These are phyloP conservation scores for Rhinopomastus cyanomelas DNA, from an alignment of 2,113 vertebrate species.

Conservation along the genomic window DNA sequence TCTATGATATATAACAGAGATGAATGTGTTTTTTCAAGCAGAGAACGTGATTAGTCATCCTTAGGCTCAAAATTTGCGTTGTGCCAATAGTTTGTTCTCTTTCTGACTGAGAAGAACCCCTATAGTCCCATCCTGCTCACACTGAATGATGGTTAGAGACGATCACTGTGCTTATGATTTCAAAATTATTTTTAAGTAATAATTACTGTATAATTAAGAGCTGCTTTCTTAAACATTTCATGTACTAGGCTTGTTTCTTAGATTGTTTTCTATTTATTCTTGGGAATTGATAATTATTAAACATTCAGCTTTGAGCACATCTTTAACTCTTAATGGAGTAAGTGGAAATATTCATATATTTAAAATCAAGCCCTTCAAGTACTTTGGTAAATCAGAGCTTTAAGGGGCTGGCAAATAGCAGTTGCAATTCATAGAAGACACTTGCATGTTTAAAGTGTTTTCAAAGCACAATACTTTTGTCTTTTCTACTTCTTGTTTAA, in stretches of 20 bases:
- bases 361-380: not conserved
- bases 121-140: not conserved
- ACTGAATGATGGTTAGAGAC: not conserved
- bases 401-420: not conserved
- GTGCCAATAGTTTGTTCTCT: not conserved
- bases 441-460: not conserved
- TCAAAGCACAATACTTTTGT: not conserved
- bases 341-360: not conserved
- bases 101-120: not conserved
- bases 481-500: not conserved
- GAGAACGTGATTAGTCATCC: not conserved
- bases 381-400: not conserved
- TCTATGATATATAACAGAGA: not conserved
- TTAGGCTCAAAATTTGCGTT: not conserved
- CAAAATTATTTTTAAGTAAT: not conserved
- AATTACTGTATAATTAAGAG: not conserved
- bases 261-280: not conserved
- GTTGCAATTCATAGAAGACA: not conserved
- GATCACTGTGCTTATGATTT: not conserved
- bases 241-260: not conserved
- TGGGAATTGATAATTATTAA: not conserved
- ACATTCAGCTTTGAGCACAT: not conserved
- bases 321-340: not conserved
- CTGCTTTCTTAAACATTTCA: not conserved
- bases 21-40: not conserved